Evolutionary conservation across 2,888 invertebrate genomes (phyloP).

Genomic region (Cheilosia urbana): DNA sequence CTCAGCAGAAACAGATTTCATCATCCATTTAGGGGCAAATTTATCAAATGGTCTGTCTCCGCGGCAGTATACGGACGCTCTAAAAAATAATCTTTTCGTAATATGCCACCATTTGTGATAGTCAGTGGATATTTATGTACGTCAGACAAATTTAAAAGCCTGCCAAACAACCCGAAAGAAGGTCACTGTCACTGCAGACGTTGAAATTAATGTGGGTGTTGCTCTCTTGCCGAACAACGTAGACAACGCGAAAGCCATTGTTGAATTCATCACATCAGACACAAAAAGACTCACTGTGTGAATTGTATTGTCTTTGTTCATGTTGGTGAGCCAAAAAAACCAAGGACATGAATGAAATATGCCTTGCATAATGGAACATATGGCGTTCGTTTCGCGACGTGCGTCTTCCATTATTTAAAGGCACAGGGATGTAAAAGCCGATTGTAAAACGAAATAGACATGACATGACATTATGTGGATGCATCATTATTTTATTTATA

Average conservation of each 20-base stretch:
- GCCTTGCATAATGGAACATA: background rate
- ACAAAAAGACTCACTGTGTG: background rate
- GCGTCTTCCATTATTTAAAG: background rate
- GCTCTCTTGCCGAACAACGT: background rate
- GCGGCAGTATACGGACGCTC: background rate
- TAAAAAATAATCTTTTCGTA: slow-evolving; percentile 2
- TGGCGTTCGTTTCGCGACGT: background rate
- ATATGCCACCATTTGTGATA: background rate
- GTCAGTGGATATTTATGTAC: background rate
- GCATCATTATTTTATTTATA: no score
- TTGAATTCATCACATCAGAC: background rate
- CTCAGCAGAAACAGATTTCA: background rate
- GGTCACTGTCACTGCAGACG: background rate
- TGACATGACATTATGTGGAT: background rate
- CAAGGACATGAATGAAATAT: background rate
- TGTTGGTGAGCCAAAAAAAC: background rate
- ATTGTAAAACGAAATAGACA: background rate
- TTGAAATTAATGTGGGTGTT: background rate
- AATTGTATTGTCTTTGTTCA: background rate
- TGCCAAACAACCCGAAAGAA: slow-evolving; percentile 2
- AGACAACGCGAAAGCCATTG: background rate
- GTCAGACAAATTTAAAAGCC: background rate
- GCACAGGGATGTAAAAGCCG: background rate
- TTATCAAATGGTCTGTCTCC: background rate
- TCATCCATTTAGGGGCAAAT: background rate